These are phyloP conservation scores for Porites cylindrica DNA, from an alignment of 92 coral and sea anemone genomes.

Conservation along the genomic window DNA sequence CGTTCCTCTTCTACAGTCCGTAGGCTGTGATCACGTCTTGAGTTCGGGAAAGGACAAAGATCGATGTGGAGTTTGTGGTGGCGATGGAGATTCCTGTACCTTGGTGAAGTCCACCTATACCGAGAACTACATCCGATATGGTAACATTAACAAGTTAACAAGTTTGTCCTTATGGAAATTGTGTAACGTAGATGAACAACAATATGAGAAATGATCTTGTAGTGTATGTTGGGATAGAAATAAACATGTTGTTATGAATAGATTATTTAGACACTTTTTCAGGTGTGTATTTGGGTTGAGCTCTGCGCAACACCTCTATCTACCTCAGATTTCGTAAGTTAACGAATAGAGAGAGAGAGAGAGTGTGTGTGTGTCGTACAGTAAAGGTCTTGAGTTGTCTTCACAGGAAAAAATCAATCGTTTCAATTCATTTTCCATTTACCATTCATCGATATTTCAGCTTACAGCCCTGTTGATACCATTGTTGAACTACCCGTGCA, in stretches of 20 bases:
- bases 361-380: no score
- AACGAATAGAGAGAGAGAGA: no score
- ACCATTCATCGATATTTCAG: slow-evolving; percentile 4
- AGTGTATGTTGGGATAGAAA: no score
- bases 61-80: slow-evolving; percentile 50
- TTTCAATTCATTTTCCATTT: neutral
- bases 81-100: slow-evolving; percentile 33
- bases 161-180: no score
- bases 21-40: slow-evolving; percentile 42
- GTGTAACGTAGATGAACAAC: no score
- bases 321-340: no score
- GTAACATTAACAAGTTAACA: neutral
- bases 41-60: slow-evolving; percentile 29
- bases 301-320: no score
- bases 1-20: slow-evolving; percentile 9
- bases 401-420: no score
- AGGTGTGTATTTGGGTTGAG: no score
- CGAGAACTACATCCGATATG: neutral
- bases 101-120: slow-evolving; percentile 25
- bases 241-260: no score
- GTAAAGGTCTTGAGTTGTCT: no score
- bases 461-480: slow-evolving; percentile 19
- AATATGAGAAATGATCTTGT: neutral
- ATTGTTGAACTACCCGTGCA: slow-evolving; percentile 44
- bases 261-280: no score